These are phyloP conservation scores for Patagioenas fasciata DNA, from an alignment of 2,113 vertebrate species.

Conservation along the genomic window DNA sequence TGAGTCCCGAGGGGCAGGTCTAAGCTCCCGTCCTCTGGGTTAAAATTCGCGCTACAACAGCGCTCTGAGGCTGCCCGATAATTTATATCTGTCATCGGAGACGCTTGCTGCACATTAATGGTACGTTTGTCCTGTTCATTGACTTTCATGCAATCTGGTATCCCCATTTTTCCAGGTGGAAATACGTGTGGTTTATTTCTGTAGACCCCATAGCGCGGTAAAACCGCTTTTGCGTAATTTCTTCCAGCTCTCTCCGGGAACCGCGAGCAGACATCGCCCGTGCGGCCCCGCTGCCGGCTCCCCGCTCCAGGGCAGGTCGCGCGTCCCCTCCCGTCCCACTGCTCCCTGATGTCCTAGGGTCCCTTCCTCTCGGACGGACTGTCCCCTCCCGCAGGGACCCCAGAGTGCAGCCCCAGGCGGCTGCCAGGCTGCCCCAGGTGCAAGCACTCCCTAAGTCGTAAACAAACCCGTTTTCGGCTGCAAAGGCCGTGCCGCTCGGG, in stretches of 20 bases:
- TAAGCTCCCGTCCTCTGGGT: neutral
- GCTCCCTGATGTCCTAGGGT: too few relatives aligned
- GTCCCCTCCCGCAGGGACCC: neutral
- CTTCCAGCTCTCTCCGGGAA: neutral
- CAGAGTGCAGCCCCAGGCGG: neutral
- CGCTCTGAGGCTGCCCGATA: neutral
- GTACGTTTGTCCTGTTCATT: neutral
- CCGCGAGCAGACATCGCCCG: too few relatives aligned
- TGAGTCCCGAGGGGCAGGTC: neutral
- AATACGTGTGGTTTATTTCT: neutral
- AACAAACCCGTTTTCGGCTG: neutral
- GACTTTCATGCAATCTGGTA: neutral
- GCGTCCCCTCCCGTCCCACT: neutral
- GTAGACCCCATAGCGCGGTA: neutral
- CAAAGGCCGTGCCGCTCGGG: neutral
- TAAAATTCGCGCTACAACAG: neutral
- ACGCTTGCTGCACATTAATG: neutral
- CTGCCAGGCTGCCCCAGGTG: neutral
- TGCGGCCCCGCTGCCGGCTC: neutral
- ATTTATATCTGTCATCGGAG: neutral
- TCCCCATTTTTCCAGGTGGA: neutral
- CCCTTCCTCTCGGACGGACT: neutral
- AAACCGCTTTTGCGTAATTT: neutral
- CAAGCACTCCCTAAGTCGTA: too few relatives aligned
- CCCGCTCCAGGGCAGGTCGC: too few relatives aligned